phyloP scores from a whole-genome alignment of 2,888 invertebrate species.

The Eulithis testata region DNA sequence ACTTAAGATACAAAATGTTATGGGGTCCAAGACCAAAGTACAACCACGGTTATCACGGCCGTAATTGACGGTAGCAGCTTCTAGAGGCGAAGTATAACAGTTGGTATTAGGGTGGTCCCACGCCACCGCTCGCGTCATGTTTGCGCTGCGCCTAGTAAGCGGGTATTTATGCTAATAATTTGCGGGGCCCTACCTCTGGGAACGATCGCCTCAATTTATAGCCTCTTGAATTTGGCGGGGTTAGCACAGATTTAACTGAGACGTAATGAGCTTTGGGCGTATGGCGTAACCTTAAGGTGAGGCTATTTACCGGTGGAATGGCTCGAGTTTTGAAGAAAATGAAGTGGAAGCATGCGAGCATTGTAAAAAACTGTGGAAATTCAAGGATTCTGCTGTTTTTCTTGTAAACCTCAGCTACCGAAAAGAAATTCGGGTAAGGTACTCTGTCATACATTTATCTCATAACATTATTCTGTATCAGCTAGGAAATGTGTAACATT shows the following conservation, averaged over 20 bases:
- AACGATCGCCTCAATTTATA: slow-evolving; percentile 70
- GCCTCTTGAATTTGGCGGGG: slow-evolving; percentile 61
- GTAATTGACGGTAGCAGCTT: neutral
- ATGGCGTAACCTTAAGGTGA: slow-evolving; percentile 29
- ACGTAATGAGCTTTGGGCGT: slow-evolving; percentile 47
- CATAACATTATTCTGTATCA: no score
- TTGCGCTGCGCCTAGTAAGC: slow-evolving; percentile 66
- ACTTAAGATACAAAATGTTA: no score
- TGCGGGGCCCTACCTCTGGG: slow-evolving; percentile 54
- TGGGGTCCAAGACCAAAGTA: no score
- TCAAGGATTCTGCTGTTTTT: neutral
- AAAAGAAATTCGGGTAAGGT: no score
- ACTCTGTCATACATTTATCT: no score
- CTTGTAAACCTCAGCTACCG: no score
- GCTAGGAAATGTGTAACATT: no score
- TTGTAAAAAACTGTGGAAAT: neutral
- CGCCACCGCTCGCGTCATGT: slow-evolving; percentile 44
- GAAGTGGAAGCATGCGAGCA: slow-evolving; percentile 1
- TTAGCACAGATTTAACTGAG: slow-evolving; percentile 60
- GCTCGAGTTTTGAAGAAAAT: slow-evolving; percentile 20
- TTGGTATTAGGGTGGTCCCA: slow-evolving; percentile 18
- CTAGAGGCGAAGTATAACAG: neutral
- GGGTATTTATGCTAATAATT: slow-evolving; percentile 70
- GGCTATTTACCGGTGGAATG: slow-evolving; percentile 26
- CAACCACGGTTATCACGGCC: neutral